Evolutionary conservation across 2,888 invertebrate species (phyloP), one percentile per base, ranked within the genome.

Genomic region (Nasonia oneida): DNA sequence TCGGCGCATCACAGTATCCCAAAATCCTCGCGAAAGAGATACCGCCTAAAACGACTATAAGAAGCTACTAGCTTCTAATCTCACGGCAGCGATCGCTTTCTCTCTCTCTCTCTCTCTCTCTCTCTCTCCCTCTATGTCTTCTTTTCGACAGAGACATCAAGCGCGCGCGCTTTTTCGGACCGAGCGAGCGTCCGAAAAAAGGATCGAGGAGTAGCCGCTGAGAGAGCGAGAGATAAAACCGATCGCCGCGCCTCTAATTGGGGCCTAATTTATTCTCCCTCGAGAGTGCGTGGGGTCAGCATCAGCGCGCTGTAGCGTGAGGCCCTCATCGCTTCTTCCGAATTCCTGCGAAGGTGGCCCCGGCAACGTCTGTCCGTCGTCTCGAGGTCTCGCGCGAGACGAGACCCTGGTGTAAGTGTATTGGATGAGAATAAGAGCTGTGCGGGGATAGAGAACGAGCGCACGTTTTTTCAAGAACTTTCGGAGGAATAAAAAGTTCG

Each of bases 261-360:
- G 87, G 87, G 84, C 86, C 87, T 87, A 87, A 87, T 87, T 87
- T 86, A 87, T 87, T 87, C 87, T 78, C 81, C 83, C 81, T 33
- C 47, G 5, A 50, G 5, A 50, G 39, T 18, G 47, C 67, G 71
- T 70, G 80, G 73, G 80, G 73, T 81, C 80, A 80, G 23, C 70
- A 42, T 42, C 64, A 78, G 42, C 64, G 39, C 10, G 61, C 33
- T 12, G 37, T 33, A 53, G 39, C 70, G 33, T 61, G 33, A 29
- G 79, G 33, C 57, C 64, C 53, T 86, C 37, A 37, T 37, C 37
- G 29, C 1, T 87, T 84, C 87, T 88, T 90, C 79, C 88, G 88
- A 89, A 88, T 88, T 81, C 87, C 85, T 88, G 33, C 33, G 2
- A 14, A 33, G 33, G 14, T 18, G 33, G 67, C 70, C 37, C 70